Percentiles rank a stretch among this genome's conserved stretches.
Evolutionary conservation across 92 coral and sea anemone genomes (phyloP).

Genomic region (Montipora capitata): DNA sequence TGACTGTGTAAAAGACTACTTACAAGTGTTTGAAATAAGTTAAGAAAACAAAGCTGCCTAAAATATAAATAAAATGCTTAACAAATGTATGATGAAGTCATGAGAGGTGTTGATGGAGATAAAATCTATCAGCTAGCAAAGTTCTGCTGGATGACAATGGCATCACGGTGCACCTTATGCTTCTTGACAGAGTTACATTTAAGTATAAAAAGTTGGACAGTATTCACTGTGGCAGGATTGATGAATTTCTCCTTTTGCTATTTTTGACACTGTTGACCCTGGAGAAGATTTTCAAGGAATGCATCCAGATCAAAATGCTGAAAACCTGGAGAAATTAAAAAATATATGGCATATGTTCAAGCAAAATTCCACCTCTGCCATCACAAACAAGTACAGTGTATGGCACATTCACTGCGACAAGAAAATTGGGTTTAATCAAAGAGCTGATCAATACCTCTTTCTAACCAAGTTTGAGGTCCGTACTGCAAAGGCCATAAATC

Average conservation of each 20-base stretch:
- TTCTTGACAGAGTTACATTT: not conserved
- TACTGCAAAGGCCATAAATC: too few relatives aligned
- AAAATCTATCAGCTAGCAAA: not conserved
- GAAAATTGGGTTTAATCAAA: too few relatives aligned
- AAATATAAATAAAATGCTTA: not conserved
- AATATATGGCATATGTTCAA: not conserved
- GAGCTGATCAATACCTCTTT: too few relatives aligned
- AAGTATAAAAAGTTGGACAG: not conserved
- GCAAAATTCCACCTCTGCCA: too few relatives aligned
- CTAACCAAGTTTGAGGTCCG: too few relatives aligned
- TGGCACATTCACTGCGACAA: too few relatives aligned
- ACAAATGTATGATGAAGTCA: not conserved
- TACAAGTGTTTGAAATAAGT: not conserved
- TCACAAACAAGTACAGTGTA: too few relatives aligned
- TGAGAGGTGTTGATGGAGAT: not conserved
- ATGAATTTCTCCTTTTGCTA: not conserved
- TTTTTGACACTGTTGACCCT: constrained; percentile 14
- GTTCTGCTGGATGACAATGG: not conserved
- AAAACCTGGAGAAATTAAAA: not conserved
- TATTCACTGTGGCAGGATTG: not conserved
- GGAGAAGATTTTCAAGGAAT: constrained; percentile 41
- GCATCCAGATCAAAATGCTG: constrained; percentile 36
- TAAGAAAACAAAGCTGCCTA: not conserved
- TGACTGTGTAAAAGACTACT: not conserved
- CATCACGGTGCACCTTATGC: not conserved